phyloP scores from a whole-genome alignment of 2,113 vertebrate genomes.

The Parotia lawesii region DNA sequence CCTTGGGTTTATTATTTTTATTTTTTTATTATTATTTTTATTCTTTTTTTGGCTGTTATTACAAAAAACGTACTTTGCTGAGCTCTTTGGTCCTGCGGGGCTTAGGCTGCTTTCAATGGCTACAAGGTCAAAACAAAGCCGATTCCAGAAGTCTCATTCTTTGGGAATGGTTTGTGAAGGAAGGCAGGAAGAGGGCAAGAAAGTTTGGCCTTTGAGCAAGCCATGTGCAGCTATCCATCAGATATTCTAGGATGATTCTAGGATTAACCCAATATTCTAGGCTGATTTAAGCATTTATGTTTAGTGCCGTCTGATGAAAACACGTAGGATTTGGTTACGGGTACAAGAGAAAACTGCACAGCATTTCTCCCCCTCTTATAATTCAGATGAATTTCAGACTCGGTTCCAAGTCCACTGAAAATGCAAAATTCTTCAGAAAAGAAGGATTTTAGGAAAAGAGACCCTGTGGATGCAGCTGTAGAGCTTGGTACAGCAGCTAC shows the following conservation, averaged over 20 bases:
- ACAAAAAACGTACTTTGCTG: background rate
- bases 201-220: background rate
- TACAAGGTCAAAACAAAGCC: background rate
- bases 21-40: background rate
- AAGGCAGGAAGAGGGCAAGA: background rate
- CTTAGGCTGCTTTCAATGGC: background rate
- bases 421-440: background rate
- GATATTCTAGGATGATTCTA: background rate
- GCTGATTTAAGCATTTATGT: background rate
- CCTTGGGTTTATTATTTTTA: background rate
- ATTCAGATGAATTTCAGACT: background rate
- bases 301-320: background rate
- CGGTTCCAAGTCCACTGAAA: background rate
- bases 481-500: background rate
- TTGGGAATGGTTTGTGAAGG: background rate
- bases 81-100: background rate
- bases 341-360: background rate
- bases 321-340: rapidly evolving
- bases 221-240: background rate
- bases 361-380: background rate
- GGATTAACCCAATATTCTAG: background rate
- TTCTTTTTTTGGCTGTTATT: background rate
- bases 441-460: background rate
- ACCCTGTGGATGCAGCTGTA: background rate
- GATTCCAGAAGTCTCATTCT: background rate